Evolutionary conservation across 2,113 vertebrate species (phyloP).

Genomic region (Pterocles orientalis): DNA sequence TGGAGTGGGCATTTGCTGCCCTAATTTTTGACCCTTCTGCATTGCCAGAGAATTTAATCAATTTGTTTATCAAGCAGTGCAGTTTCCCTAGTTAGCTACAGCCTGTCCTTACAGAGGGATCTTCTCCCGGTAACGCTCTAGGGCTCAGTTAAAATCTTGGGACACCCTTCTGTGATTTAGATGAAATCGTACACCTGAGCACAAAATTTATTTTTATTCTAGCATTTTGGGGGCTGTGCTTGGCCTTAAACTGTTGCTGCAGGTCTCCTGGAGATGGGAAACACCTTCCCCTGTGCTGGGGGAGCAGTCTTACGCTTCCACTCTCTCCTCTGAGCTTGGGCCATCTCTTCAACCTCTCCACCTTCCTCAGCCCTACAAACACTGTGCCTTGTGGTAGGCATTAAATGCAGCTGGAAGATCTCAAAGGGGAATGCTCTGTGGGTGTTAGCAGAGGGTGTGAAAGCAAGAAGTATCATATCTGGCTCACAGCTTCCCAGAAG

Average conservation of each 20-base stretch:
- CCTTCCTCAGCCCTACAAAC: not conserved
- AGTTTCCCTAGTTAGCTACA: not conserved
- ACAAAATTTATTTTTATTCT: not conserved
- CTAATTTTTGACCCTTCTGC: not conserved
- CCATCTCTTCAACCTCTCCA: not conserved
- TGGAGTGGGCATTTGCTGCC: not conserved
- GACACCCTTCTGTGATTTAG: not conserved
- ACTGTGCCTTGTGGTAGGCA: accelerated
- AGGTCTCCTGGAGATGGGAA: not conserved
- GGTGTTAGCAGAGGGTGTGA: not conserved
- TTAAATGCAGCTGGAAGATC: not conserved
- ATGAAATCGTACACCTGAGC: not conserved
- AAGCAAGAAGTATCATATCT: not conserved
- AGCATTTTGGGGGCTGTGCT: not conserved
- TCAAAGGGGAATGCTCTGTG: not conserved
- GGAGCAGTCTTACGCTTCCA: not conserved
- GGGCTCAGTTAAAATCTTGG: not conserved
- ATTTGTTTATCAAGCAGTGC: not conserved
- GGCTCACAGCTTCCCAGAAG: not conserved
- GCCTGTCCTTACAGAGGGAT: not conserved
- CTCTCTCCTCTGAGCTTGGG: not conserved
- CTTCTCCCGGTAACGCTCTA: not conserved
- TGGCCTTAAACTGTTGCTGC: not conserved
- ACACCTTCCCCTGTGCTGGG: accelerated
- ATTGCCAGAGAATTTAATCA: not conserved